These are phyloP conservation scores for Noctilio leporinus DNA, from an alignment of 2,113 vertebrate genomes.

Conservation along the genomic window DNA sequence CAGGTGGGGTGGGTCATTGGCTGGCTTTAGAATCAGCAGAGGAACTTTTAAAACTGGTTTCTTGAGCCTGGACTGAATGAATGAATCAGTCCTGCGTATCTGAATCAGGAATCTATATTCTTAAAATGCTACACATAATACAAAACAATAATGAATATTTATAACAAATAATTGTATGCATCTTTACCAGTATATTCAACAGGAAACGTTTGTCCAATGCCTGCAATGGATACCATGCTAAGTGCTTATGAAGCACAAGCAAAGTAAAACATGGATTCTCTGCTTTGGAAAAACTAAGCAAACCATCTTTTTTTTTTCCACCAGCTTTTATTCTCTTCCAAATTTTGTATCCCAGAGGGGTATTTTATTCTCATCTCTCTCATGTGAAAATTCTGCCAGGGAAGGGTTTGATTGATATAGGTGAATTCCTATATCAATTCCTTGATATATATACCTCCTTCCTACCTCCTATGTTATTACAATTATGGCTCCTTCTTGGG, in stretches of 20 bases:
- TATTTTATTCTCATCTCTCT: background rate
- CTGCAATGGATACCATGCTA: background rate
- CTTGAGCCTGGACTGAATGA: background rate
- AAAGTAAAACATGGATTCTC: background rate
- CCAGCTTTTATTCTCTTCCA: background rate
- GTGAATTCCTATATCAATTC: background rate
- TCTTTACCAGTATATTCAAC: background rate
- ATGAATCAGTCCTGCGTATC: background rate
- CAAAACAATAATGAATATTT: background rate
- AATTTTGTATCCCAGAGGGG: background rate
- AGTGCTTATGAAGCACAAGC: background rate
- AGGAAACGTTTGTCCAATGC: background rate
- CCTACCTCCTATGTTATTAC: background rate
- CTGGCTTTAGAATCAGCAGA: background rate
- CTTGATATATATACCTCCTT: background rate
- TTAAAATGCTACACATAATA: background rate
- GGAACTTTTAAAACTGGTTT: background rate
- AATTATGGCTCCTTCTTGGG: background rate
- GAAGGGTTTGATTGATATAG: background rate
- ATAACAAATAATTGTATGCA: background rate
- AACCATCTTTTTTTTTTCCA: background rate
- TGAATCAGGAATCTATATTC: background rate
- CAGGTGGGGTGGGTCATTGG: background rate
- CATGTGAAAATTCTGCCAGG: background rate
- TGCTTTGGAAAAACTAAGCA: background rate